Evolutionary conservation across 35 echinoderm and acorn worm species (phyloP), one percentile per base, ranked within the genome.

Genomic region (Heliocidaris tuberculata): DNA sequence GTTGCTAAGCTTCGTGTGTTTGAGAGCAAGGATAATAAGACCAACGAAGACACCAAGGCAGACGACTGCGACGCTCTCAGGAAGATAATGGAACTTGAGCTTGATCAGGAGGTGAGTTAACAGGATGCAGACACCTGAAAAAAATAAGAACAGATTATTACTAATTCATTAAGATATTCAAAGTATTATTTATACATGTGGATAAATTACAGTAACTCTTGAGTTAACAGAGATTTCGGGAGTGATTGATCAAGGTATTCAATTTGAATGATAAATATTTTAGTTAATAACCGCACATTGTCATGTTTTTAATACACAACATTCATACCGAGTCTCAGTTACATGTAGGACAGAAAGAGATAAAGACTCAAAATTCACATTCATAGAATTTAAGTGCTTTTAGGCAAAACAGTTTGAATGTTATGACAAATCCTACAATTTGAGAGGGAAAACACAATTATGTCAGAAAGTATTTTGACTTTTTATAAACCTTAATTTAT

Each of bases 41-140:
- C 98, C 97, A 59, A 99, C 94, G 61, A 97, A 88, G 5, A 95
- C 92, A 50, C 98, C 98, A 30, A 99, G 95, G 47, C 95, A 94
- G 4, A 99, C 97, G 5, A 97, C 95, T 15, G 98, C 98, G 4
- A 97, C 95, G 32, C 98, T 99, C 98, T 99, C 98, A 65, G 98
- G 98, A 7, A 99, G 93, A 94, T 97, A 97, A 59, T 99, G 98
- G 85, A 99, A 99, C 92, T 97, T 95, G 52, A 95, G 95, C 92
- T 99, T 99, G 32, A 99, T 96, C 31, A 99, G 93, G 24, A 97
- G 90, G 96, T 99, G 97, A 24, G 97, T 96, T 86, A 97, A 48
- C 4, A 99, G 85, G 85, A 97, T 99, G 24, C 90, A 99, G 4
- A 96, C 88, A 49, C 94, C 97, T 99, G 88, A 13, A 86, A 95